Evolutionary conservation across 2,888 invertebrate genomes (phyloP), one percentile per base, ranked within the genome.

Genomic region (Melolontha melolontha): DNA sequence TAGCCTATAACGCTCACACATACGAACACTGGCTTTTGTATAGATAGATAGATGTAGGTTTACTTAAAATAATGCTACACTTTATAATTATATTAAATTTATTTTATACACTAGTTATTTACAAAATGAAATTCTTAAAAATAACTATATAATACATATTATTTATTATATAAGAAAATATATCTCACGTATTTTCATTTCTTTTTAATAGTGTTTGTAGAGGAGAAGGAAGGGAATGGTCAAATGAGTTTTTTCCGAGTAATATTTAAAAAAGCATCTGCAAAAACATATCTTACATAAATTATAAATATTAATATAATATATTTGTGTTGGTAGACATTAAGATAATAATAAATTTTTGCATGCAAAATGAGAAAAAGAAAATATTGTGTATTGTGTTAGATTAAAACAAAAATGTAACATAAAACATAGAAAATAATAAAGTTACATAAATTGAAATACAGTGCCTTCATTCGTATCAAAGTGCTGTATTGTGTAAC

Each of bases 51-150:
- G n/a, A n/a, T n/a, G n/a, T n/a, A n/a, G n/a, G n/a, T n/a, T 22
- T 22, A 22, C 4, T 22, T 2, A 22, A 22, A 22, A 22, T 22
- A 22, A 22, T 22, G 22, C 22, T 22, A 11, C 7, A 39, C 10
- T 39, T 16, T n/a, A 17, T 29, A 66, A 22, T 66, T 50, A 55
- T 59, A 59, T 49, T 57, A 63, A 52, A 50, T 67, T 63, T 67
- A 65, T 47, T 34, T 34, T 67, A 54, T 64, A 67, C 44, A 54
- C 67, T 67, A 67, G 63, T 54, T 67, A 67, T 67, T 67, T 67
- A 67, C 63, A 67, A 47, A 55, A 44, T 47, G 39, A 8, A 34
- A 34, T 34, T 54, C 66, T 57, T 59, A 59, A 55, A 55, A 66
- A n/a, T 66, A 55, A 47, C 34, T 49, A 14, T 66, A 66, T 66